Percentiles rank a stretch among this genome's conserved stretches.
These are phyloP conservation scores for Abramis brama DNA, from an alignment of 2,113 vertebrate genomes.

Conservation along the genomic window DNA sequence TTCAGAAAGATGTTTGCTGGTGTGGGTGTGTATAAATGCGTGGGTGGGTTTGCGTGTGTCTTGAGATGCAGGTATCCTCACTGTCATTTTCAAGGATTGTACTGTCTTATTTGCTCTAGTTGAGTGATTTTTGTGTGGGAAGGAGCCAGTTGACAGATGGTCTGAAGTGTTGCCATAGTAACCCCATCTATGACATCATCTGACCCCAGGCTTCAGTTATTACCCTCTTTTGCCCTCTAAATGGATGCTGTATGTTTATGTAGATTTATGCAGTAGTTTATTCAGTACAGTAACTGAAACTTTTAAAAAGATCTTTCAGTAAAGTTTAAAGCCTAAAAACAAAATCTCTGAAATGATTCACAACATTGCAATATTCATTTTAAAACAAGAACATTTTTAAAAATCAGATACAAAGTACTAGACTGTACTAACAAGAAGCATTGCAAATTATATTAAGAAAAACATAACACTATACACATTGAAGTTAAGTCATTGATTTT, in stretches of 20 bases:
- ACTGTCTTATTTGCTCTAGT: neutral
- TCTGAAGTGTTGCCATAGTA: slow-evolving; percentile 14
- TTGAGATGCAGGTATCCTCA: neutral
- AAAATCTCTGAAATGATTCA: neutral
- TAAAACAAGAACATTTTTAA: neutral
- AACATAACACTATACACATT: neutral
- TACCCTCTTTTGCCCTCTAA: neutral
- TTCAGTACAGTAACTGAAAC: neutral
- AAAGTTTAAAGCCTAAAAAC: neutral
- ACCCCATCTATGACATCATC: slow-evolving; percentile 10
- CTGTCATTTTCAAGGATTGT: neutral
- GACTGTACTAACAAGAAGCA: neutral
- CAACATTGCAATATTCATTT: neutral
- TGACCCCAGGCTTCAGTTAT: slow-evolving; percentile 8
- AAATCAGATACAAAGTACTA: neutral
- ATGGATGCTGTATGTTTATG: neutral
- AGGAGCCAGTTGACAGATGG: slow-evolving; percentile 15
- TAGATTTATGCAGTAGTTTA: neutral
- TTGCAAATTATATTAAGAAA: neutral
- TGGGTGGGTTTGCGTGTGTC: neutral
- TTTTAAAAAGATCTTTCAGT: neutral
- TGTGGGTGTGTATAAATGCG: neutral
- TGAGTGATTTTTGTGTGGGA: neutral
- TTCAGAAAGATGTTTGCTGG: neutral
- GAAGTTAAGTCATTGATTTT: neutral